Evolutionary conservation across 53 echinoderm and acorn worm genomes (phyloP), one percentile per base, ranked within the genome.

Genomic region (Apostichopus leukothele): DNA sequence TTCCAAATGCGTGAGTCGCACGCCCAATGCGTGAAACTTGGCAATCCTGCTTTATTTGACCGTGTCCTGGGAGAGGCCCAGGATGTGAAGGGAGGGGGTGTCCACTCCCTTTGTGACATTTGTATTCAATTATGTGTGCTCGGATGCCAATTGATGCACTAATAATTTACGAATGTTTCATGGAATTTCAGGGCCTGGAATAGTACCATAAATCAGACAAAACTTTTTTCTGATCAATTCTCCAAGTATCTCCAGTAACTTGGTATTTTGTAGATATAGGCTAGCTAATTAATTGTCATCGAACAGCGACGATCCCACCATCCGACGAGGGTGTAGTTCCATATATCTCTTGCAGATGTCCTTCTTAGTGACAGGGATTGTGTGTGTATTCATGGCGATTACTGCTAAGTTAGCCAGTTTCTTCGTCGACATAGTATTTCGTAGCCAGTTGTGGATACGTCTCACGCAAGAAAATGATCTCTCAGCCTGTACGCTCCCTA

Each of bases 391-490:
- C 12, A 73, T 73, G 74, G 74, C 7, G 74, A 73, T 73, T 73
- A 74, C 74, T 74, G 74, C 74, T 74, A 74, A 74, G 13, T 74
- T 74, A 9, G 23, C 23, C 74, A 73, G 76, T 22, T 76, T 50
- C 27, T 25, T 12, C 5, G 11, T 76, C 23, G 27, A 23, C 67
- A 86, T 86, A 21, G 13, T 86, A 68, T 39, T 88, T 51, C 74
- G 88, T 53, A 88, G 75, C 88, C 88, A 88, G 20, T 20, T 88
- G 51, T 75, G 88, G 21, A 88, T 88, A 60, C 75, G 26, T 88
- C 88, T 88, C 52, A 74, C 39, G 18, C 75, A 88, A 16, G 88
- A 88, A 88, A 76, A 88, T 53, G 76, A 88, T 76, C 76, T 88
- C 18, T 88, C 88, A 26, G 88, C 76, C 75, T 88, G 76, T 57